These are phyloP conservation scores for Chaetogeoica ovagalla DNA, from an alignment of 2,888 invertebrate species.

Conservation along the genomic window DNA sequence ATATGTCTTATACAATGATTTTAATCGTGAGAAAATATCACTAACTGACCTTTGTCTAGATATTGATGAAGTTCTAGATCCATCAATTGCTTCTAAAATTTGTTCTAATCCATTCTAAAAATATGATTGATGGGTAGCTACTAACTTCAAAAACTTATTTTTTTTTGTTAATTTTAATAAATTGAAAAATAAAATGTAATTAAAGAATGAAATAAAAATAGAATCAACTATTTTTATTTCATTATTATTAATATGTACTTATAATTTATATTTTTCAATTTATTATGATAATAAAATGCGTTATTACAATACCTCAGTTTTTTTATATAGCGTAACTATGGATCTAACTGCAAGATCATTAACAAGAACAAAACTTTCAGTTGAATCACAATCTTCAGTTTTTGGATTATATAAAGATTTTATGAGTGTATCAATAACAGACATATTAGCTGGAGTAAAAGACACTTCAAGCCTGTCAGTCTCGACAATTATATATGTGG, in stretches of 20 bases:
- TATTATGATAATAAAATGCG: neutral
- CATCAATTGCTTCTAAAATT: conserved; percentile 45
- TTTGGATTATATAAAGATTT: conserved; percentile 60
- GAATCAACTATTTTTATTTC: neutral
- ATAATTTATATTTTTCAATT: neutral
- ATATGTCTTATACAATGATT: neutral
- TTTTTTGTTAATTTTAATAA: neutral
- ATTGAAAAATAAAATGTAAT: neutral
- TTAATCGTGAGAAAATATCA: neutral
- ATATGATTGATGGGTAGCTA: neutral
- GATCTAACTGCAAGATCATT: conserved; percentile 66
- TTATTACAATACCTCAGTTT: conserved; percentile 57
- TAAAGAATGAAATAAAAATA: neutral
- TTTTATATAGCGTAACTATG: conserved; percentile 57
- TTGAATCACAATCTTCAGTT: conserved; percentile 59
- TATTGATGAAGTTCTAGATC: conserved; percentile 48
- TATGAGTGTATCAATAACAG: conserved; percentile 63
- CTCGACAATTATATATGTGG: conserved; percentile 72
- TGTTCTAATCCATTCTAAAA: conserved; percentile 47
- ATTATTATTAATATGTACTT: neutral
- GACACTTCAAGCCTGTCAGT: conserved; percentile 71
- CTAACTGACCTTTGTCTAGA: conserved; percentile 42
- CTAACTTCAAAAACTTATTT: neutral
- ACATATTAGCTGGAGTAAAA: conserved; percentile 69
- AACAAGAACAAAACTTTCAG: conserved; percentile 62